A percentile compares a stretch with the other conserved stretches of the same genome.
Conservation (phyloP, 1,140 invertebrate species). For the Agrilus planipennis region DNA sequence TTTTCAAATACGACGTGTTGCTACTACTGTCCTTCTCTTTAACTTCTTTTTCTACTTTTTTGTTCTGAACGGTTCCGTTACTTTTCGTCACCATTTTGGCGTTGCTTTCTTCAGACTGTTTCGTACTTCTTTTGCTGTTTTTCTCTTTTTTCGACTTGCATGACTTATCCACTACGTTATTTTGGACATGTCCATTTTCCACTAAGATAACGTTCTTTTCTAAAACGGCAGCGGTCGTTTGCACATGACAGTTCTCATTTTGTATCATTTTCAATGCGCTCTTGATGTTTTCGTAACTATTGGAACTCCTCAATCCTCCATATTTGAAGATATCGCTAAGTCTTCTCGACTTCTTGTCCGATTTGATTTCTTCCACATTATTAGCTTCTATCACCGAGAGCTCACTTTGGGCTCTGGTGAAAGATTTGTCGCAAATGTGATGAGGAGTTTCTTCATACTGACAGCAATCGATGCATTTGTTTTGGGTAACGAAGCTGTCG, state of each 20-base stretch:
- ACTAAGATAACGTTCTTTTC: not conserved
- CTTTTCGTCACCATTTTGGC: slow-evolving; percentile 6
- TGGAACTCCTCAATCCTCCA: slow-evolving; percentile 10
- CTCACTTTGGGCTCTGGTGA: slow-evolving; percentile 22
- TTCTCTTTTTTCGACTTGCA: slow-evolving; percentile 2
- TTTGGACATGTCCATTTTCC: not conserved
- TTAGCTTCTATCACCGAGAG: slow-evolving; percentile 16
- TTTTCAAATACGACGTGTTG: slow-evolving; percentile 27
- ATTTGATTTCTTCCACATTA: slow-evolving; percentile 8
- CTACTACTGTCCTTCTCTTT: not conserved
- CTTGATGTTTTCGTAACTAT: slow-evolving; percentile 9
- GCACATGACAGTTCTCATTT: not conserved
- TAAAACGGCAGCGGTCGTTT: slow-evolving; percentile 1
- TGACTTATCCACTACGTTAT: not conserved
- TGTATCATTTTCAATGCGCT: slow-evolving; percentile 4
- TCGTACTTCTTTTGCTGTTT: slow-evolving; percentile 1
- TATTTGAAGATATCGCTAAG: slow-evolving; percentile 29
- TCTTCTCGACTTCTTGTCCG: slow-evolving; percentile 22
- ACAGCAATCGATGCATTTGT: slow-evolving; percentile 10
- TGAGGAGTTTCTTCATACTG: slow-evolving; percentile 13
- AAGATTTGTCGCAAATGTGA: slow-evolving; percentile 2
- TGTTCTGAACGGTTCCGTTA: not conserved
- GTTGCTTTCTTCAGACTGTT: not conserved
- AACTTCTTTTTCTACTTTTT: not conserved
- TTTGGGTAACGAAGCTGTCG: slow-evolving; percentile 28